A percentile compares a stretch with the other conserved stretches of the same genome.
Evolutionary conservation across 2,797 vertebrate species (phyloP).

Genomic region (Premnoplex brunnescens): DNA sequence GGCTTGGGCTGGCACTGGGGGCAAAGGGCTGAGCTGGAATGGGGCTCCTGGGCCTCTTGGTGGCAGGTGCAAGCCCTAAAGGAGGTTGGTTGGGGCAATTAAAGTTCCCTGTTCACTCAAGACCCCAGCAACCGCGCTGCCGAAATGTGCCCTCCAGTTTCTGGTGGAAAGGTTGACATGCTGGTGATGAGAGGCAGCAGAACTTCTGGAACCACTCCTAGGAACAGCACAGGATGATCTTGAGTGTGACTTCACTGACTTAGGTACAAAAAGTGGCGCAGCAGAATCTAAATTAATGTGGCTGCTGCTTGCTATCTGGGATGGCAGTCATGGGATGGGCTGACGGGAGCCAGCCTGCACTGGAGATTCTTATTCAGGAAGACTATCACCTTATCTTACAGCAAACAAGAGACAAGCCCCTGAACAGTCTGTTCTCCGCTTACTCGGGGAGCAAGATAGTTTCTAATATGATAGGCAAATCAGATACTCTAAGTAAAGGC

Average conservation of each 20-base stretch:
- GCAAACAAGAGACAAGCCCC: neutral
- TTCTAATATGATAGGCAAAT: neutral
- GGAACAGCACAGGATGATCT: neutral
- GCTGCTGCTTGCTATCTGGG: neutral
- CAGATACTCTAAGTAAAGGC: neutral
- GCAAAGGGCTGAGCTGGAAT: neutral
- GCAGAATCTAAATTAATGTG: neutral
- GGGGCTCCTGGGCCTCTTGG: rapidly evolving
- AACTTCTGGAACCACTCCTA: neutral
- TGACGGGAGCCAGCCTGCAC: neutral
- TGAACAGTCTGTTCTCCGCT: neutral
- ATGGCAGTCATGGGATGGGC: neutral
- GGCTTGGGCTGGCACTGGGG: neutral
- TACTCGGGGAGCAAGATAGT: neutral
- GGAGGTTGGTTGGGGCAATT: neutral
- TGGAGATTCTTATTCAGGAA: neutral
- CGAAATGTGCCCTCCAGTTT: neutral
- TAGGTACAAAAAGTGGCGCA: neutral
- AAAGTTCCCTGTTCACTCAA: neutral
- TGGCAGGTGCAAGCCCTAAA: neutral
- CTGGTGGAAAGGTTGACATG: neutral
- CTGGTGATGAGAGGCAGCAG: neutral
- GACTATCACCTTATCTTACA: neutral
- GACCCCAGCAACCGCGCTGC: neutral
- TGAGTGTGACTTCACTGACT: neutral